Conservation (phyloP, 2,888 invertebrate species). For the Nematopogon swammerdamellus region DNA sequence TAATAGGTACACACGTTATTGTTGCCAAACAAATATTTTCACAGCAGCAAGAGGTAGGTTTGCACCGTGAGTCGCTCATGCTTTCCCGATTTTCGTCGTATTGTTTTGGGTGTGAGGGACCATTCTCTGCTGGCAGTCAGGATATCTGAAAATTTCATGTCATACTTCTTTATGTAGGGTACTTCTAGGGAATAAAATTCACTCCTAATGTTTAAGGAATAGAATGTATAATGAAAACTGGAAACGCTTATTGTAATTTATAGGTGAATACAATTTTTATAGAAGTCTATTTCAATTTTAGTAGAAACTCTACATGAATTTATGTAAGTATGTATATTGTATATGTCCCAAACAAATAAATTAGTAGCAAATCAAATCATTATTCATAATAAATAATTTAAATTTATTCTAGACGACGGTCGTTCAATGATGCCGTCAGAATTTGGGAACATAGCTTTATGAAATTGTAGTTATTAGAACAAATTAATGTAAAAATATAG, state of each 20-base stretch:
- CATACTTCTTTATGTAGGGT: not conserved
- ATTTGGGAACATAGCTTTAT: constrained; percentile 69
- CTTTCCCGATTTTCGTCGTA: not conserved
- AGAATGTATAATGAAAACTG: constrained; percentile 19
- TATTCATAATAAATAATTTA: not conserved
- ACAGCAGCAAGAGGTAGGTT: too few relatives aligned
- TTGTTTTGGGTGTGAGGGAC: not conserved
- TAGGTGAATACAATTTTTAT: constrained; percentile 16
- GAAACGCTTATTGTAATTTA: constrained; percentile 47
- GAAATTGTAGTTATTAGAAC: constrained; percentile 42
- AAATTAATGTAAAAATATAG: constrained; percentile 16
- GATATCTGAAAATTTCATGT: not conserved
- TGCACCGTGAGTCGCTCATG: too few relatives aligned
- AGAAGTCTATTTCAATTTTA: constrained; percentile 19
- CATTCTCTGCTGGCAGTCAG: not conserved
- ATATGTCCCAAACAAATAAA: not conserved
- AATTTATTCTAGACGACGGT: constrained; percentile 10
- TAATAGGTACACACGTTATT: too few relatives aligned
- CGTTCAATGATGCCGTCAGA: constrained; percentile 32
- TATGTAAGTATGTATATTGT: constrained; percentile 33
- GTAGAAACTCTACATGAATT: constrained; percentile 35
- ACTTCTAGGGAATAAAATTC: not conserved
- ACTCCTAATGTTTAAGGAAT: not conserved
- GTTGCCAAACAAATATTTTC: too few relatives aligned
- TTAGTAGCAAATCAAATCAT: not conserved